Base-by-base conservation (phyloP, 2,888 invertebrate genomes). In the Rotaria magnacalcarata region DNA sequence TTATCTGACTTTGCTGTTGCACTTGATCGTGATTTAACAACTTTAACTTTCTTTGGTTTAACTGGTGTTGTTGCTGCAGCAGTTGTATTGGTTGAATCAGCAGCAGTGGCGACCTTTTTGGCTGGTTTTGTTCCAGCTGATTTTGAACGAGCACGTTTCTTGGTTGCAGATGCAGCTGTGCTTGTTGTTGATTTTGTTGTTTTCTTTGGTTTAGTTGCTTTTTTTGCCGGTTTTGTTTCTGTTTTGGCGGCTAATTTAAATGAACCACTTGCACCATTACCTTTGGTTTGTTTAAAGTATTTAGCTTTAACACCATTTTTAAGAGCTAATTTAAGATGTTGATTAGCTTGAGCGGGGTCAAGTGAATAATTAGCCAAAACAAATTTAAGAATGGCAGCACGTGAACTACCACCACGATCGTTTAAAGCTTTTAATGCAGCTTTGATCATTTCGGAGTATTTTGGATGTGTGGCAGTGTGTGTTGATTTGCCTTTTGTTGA, bases 351-450 rank as follows among this genome's bases (percentile, higher is more conserved):
- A 27, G 91, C 91, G 10, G 89, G 88, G 52, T 90, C 90, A 60
- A 92, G 90, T 85, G 90, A 90, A 90, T 89, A 92, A 89, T 91
- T 90, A 54, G 89, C 88, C 75, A 89, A 87, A 87, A 92, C 91
- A 89, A 91, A 91, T 87, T 92, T 91, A 86, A 91, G 88, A 87
- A 92, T 91, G 41, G 92, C 92, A 88, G 91, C 91, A 85, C 91
- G 89, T 11, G 92, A 92, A 43, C 91, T 91, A 27, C 92, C 92
- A 80, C 80, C 47, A 80, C 80, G 80, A 80, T 80, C 80, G n/a
- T 80, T 80, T 47, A 80, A 80, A 10, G 43, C 7, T 80, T 47
- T 47, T 47, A 80, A 47, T 80, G 80, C 80, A 3, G 80, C 47
- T 47, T 80, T 80, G 11, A 80, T 80, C 80, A 80, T 80, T 47